phyloP scores from a whole-genome alignment of 2,797 vertebrate species.

The Ptychobarbus kaznakovi region DNA sequence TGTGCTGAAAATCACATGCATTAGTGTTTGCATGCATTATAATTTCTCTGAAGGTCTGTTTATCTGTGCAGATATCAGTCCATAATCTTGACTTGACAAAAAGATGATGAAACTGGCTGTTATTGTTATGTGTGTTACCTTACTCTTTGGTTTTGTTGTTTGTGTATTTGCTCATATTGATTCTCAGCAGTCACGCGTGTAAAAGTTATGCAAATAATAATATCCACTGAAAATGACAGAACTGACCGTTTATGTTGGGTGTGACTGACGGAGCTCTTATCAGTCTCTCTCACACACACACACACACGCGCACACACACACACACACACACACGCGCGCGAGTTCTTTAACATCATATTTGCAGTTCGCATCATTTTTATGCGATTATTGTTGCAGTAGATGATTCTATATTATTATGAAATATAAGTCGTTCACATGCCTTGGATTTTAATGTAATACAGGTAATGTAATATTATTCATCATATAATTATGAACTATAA shows the following conservation, averaged over 20 bases:
- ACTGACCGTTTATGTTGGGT: conserved; percentile 11
- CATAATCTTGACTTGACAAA: too few species aligned
- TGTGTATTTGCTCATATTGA: not conserved
- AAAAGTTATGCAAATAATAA: not conserved
- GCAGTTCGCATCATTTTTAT: not conserved
- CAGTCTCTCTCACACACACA: not conserved
- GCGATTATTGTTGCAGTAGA: not conserved
- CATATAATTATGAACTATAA: not conserved
- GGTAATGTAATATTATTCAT: not conserved
- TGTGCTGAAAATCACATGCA: too few species aligned
- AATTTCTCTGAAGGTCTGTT: too few species aligned
- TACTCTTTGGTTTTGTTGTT: too few species aligned
- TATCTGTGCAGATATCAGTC: too few species aligned
- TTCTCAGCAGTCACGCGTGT: not conserved
- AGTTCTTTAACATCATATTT: not conserved
- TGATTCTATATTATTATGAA: not conserved
- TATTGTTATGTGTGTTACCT: too few species aligned
- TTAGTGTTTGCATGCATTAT: too few species aligned
- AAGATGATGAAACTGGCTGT: too few species aligned
- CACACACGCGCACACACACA: too few species aligned
- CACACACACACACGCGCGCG: not conserved
- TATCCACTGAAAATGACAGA: not conserved
- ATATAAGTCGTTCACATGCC: not conserved
- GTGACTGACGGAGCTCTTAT: conserved; percentile 14
- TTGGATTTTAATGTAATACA: not conserved